phyloP scores from a whole-genome alignment of 2,797 vertebrate species.

The Acanthornis magna region DNA sequence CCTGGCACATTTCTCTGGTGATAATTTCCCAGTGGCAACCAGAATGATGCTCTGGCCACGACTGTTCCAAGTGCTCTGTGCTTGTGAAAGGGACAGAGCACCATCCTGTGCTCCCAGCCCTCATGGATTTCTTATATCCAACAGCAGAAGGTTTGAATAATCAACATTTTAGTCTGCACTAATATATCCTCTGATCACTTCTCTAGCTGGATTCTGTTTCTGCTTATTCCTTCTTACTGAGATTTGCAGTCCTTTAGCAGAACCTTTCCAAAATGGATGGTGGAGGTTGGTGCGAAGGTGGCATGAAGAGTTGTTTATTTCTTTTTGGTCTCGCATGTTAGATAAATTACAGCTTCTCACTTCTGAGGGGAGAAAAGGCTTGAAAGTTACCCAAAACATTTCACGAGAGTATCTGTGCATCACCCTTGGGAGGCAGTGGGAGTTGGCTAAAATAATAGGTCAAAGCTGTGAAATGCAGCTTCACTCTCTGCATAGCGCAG shows the following conservation, averaged over 20 bases:
- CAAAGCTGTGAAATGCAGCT: not conserved
- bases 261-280: not conserved
- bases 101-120: not conserved
- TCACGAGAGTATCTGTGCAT: not conserved
- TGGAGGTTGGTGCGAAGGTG: not conserved
- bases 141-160: not conserved
- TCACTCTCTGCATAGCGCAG: not conserved
- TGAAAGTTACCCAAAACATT: not conserved
- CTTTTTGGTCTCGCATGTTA: not conserved
- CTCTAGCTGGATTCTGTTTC: not conserved
- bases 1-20: not conserved
- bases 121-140: not conserved
- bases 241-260: not conserved
- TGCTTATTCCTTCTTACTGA: not conserved
- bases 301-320: not conserved
- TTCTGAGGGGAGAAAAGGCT: not conserved
- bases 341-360: not conserved
- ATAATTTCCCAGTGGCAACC: not conserved
- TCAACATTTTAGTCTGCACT: not conserved
- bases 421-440: not conserved
- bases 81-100: no score
- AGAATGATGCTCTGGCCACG: not conserved
- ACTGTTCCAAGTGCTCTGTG: not conserved
- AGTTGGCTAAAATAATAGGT: not conserved
- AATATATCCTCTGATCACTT: not conserved